phyloP scores from a whole-genome alignment of 2,797 vertebrate genomes.

The Catamblyrhynchus diadema region DNA sequence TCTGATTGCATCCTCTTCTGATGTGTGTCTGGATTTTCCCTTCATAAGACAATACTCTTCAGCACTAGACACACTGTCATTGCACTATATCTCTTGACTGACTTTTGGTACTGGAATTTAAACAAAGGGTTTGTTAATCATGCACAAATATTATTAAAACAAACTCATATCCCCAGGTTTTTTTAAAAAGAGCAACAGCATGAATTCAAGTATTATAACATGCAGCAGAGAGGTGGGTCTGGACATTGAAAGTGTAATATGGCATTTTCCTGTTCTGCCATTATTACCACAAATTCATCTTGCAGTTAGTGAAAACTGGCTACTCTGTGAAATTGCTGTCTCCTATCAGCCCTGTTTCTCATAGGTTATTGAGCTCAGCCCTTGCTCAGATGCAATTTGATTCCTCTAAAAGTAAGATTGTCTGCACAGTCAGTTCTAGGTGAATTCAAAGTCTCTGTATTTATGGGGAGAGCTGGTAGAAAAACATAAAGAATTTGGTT shows the following conservation, averaged over 20 bases:
- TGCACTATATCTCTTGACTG: background rate
- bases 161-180: background rate
- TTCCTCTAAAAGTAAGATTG: background rate
- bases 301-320: background rate
- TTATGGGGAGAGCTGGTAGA: background rate
- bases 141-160: background rate
- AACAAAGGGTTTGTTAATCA: background rate
- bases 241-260: background rate
- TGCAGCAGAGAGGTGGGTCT: background rate
- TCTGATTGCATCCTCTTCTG: background rate
- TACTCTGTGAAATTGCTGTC: background rate
- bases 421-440: background rate
- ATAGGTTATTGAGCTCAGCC: background rate
- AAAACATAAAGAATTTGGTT: background rate
- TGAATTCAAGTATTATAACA: background rate
- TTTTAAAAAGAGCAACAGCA: background rate
- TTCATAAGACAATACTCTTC: background rate
- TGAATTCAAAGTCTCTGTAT: background rate
- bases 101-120: background rate
- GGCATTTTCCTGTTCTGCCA: background rate
- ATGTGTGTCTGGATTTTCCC: background rate
- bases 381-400: background rate
- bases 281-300: background rate
- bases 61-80: background rate
- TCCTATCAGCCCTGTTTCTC: background rate